These are phyloP conservation scores for Hydropsyche betteni DNA, from an alignment of 2,888 invertebrate species.

Conservation along the genomic window DNA sequence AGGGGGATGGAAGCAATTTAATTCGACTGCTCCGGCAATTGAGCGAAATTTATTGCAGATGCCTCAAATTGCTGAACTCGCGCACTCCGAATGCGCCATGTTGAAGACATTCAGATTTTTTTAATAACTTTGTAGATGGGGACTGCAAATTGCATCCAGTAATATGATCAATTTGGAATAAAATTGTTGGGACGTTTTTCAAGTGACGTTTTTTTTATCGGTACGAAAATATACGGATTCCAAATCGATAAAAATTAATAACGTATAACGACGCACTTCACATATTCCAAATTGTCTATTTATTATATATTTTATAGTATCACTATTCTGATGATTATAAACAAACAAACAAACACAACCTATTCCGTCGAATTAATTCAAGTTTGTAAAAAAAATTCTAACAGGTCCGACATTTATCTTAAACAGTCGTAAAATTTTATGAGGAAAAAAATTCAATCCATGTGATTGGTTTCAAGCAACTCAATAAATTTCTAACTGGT, in stretches of 20 bases:
- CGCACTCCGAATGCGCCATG: too few relatives aligned
- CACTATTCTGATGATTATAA: constrained; percentile 5
- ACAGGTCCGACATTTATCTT: constrained; percentile 15
- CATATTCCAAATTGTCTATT: constrained; percentile 9
- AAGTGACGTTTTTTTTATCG: too few relatives aligned
- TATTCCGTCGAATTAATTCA: constrained; percentile 7
- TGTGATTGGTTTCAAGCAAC: constrained; percentile 10
- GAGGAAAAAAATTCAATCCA: constrained; percentile 14
- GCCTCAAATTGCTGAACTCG: constrained; percentile 10
- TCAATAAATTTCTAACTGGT: constrained; percentile 28
- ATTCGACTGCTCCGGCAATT: constrained; percentile 43
- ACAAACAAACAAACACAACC: neutral
- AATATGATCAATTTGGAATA: too few relatives aligned
- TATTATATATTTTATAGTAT: constrained; percentile 17
- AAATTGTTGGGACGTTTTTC: too few relatives aligned
- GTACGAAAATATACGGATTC: too few relatives aligned
- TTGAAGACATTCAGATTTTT: too few relatives aligned
- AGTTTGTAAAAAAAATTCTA: constrained; percentile 1
- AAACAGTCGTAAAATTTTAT: constrained; percentile 26
- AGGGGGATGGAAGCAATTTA: constrained; percentile 36
- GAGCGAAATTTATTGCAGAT: constrained; percentile 25
- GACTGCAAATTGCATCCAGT: too few relatives aligned
- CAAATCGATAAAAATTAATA: too few relatives aligned
- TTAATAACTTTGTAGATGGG: too few relatives aligned
- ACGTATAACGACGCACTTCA: neutral